Evolutionary conservation across 2,113 vertebrate genomes (phyloP).

Genomic region (Hippocampus abdominalis): DNA sequence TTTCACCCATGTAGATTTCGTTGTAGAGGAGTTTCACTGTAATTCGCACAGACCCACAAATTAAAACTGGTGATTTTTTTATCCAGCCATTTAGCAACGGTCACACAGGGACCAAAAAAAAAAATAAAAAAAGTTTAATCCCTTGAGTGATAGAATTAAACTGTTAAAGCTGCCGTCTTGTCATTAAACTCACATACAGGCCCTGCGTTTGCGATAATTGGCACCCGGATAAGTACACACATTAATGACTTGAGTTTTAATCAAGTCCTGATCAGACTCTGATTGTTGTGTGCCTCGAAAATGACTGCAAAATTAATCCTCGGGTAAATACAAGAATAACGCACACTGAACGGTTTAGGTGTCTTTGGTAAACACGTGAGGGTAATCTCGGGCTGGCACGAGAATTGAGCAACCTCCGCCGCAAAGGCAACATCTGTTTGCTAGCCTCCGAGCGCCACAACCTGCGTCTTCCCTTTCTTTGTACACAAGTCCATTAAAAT

Average conservation of each 20-base stretch:
- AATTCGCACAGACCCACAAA: too few species aligned
- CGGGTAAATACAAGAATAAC: not conserved
- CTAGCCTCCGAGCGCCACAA: not conserved
- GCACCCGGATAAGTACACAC: too few species aligned
- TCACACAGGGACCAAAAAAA: not conserved
- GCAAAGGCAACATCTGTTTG: not conserved
- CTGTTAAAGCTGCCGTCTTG: not conserved
- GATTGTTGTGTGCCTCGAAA: too few species aligned
- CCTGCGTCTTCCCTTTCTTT: not conserved
- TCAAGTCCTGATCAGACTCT: too few species aligned
- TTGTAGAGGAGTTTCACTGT: too few species aligned
- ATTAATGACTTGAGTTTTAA: too few species aligned
- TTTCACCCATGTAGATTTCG: too few species aligned
- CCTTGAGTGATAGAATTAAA: not conserved
- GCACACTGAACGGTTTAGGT: too few species aligned
- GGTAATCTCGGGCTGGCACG: not conserved
- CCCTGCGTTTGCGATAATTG: not conserved
- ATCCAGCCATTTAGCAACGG: not conserved
- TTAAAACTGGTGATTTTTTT: too few species aligned
- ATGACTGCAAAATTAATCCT: too few species aligned
- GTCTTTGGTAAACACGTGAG: not conserved
- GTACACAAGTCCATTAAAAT: slow-evolving; percentile 39
- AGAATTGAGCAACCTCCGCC: not conserved
- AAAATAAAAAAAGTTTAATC: too few species aligned
- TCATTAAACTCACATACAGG: not conserved